Conservation (phyloP, 37 sponge, comb jelly and placozoan species). For the Cladorhizidae sp. region DNA sequence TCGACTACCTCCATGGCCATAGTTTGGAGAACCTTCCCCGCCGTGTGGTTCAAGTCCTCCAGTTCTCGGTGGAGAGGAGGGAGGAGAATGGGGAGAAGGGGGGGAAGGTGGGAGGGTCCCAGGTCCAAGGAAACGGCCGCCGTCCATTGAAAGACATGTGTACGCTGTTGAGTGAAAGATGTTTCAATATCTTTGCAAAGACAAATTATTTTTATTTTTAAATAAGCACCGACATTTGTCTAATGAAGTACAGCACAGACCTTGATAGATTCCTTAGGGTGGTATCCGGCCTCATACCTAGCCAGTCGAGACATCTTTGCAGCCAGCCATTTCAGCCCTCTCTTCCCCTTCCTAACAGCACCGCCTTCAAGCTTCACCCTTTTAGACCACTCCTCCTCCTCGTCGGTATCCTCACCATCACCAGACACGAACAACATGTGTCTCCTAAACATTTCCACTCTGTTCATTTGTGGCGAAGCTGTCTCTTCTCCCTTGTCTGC, state of each 20-base stretch:
- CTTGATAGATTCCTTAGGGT: slow-evolving; percentile 80
- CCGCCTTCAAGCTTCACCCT: neutral
- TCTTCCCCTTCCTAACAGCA: neutral
- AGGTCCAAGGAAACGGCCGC: slow-evolving; percentile 78
- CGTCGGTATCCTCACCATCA: slow-evolving; percentile 8
- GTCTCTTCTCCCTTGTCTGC: neutral
- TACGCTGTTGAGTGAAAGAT: slow-evolving; percentile 42
- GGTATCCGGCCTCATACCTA: slow-evolving; percentile 70
- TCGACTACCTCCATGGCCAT: slow-evolving; percentile 77
- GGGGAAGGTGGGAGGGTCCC: slow-evolving; percentile 26
- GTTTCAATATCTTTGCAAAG: neutral
- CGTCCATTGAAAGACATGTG: slow-evolving; percentile 81
- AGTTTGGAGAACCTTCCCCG: slow-evolving; percentile 51
- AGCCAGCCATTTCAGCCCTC: slow-evolving; percentile 39
- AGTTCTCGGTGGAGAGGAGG: slow-evolving; percentile 70
- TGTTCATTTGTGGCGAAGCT: neutral
- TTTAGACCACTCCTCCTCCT: neutral
- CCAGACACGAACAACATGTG: neutral
- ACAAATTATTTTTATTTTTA: neutral
- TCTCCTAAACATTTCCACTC: neutral
- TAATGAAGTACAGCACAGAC: slow-evolving; percentile 15
- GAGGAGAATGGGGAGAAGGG: slow-evolving; percentile 54
- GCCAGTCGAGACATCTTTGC: slow-evolving; percentile 59
- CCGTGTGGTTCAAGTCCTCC: slow-evolving; percentile 21
- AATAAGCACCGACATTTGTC: neutral